Evolutionary conservation across 2,888 invertebrate genomes (phyloP), one percentile per base, ranked within the genome.

Genomic region (Muscina levida): DNA sequence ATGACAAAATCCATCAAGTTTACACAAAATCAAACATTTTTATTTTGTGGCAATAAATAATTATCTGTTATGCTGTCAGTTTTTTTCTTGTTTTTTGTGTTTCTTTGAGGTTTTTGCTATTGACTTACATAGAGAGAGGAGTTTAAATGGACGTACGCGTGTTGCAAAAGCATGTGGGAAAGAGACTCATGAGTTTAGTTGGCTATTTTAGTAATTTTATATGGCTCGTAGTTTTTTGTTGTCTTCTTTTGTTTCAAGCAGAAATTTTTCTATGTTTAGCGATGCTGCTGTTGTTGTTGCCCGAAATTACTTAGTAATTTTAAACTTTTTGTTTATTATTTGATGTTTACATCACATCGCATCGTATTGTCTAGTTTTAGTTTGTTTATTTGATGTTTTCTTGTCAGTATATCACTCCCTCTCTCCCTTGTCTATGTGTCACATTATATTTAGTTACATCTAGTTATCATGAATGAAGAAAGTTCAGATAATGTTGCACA

Each of bases 301-400:
- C 8, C 8, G 3, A 31, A 8, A 24, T 24, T 53, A 22, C 53
- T 4, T 39, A 11, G 62, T 62, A 62, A 62, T 62, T 62, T 62
- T 62, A 62, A 37, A 62, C 62, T 39, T 62, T 39, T 62, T 42
- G 22, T 62, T 62, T 62, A 39, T 39, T 22, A 42, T 19, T 62
- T 17, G 8, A 62, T 62, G 62, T 62, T 62, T 62, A 62, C 62
- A 62, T 62, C 62, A 62, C 42, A 59, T 59, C n/a, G n/a, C n/a
- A n/a, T 31, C 31, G 8, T 62, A 31, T 19, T 62, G 13, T 15
- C 10, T 4, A 1, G 1, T 19, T 19, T 62, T 42, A 39, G 22
- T 62, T 62, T 42, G 22, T 39, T 62, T 24, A n/a, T 37, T 17
- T 19, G 37, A 22, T 62, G 62, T 62, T 8, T 8, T 31, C 62